Percentiles rank a stretch among this genome's conserved stretches.
phyloP scores from a whole-genome alignment of 30 jellyfish, hydroid and myxozoan genomes.

The Rhopilema esculentum region DNA sequence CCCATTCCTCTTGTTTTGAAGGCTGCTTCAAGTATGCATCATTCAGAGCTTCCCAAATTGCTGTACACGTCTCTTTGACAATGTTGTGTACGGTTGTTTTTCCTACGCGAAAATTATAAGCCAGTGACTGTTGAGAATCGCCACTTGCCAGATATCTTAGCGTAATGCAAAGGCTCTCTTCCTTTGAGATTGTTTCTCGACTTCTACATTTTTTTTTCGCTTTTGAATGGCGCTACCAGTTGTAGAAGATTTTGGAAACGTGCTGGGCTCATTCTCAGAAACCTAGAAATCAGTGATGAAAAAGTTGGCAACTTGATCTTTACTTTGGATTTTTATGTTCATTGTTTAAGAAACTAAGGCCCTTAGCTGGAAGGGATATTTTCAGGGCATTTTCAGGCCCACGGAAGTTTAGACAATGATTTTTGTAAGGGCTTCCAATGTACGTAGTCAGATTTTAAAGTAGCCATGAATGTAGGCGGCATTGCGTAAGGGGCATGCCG shows the following conservation, averaged over 20 bases:
- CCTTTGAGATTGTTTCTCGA: conserved; percentile 39
- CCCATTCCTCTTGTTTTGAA: too few relatives aligned
- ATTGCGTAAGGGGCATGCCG: too few relatives aligned
- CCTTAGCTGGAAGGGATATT: background rate
- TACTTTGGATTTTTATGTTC: background rate
- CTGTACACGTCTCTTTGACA: too few relatives aligned
- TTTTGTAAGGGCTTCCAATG: too few relatives aligned
- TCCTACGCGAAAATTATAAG: conserved; percentile 49
- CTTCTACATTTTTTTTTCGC: conserved; percentile 27
- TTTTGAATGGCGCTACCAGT: conserved; percentile 34
- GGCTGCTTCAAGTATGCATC: too few relatives aligned
- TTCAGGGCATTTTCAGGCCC: background rate
- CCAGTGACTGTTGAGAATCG: conserved; percentile 37
- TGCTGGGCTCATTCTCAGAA: conserved; percentile 54
- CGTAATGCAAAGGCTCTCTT: conserved; percentile 38
- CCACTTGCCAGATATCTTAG: conserved; percentile 54
- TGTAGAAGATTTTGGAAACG: conserved; percentile 30
- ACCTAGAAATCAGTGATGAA: conserved; percentile 13
- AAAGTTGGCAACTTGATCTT: background rate
- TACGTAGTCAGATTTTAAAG: too few relatives aligned
- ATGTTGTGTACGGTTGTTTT: conserved; percentile 25
- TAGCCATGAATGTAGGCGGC: too few relatives aligned
- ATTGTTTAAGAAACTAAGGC: background rate
- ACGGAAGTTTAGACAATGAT: too few relatives aligned
- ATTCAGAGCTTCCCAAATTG: too few relatives aligned